Evolutionary conservation across 2,888 invertebrate species (phyloP).

Genomic region (Coelopa pilipes): DNA sequence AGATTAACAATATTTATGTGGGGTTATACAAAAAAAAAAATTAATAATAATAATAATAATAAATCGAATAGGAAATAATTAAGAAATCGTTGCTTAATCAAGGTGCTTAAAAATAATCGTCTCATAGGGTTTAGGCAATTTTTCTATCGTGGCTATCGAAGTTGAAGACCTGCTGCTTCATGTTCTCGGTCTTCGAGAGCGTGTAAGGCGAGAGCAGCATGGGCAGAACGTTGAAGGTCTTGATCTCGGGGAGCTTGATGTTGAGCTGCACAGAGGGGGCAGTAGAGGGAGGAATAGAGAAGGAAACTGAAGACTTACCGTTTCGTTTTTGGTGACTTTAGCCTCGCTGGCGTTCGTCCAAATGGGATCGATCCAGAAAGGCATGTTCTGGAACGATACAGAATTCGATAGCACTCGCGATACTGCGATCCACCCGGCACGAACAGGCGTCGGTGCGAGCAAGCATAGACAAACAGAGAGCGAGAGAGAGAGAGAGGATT

Average conservation of each 20-base stretch:
- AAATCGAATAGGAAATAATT: conserved; percentile 7
- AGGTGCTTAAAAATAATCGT: conserved; percentile 27
- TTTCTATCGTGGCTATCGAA: conserved; percentile 64
- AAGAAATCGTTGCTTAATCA: conserved; percentile 12
- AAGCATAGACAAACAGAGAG: too few relatives aligned
- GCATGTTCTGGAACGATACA: conserved; percentile 55
- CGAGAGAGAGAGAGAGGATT: too few relatives aligned
- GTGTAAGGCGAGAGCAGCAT: conserved; percentile 64
- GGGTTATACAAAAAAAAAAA: not conserved
- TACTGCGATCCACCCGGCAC: too few relatives aligned
- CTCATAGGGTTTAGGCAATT: conserved; percentile 53
- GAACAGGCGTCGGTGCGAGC: too few relatives aligned
- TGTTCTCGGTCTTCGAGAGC: conserved; percentile 64
- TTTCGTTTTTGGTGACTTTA: conserved; percentile 45
- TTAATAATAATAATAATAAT: not conserved
- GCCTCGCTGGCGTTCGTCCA: conserved; percentile 54
- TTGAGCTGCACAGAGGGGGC: conserved; percentile 51
- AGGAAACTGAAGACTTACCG: conserved; percentile 42
- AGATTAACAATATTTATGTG: conserved; percentile 18
- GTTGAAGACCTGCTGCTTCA: conserved; percentile 62
- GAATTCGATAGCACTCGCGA: not conserved
- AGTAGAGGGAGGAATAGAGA: too few relatives aligned
- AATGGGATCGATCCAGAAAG: conserved; percentile 66
- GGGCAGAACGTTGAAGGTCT: conserved; percentile 58
- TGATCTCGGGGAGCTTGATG: conserved; percentile 61